Evolutionary conservation across 2,797 vertebrate genomes (phyloP), one percentile per base, ranked within the genome.

Genomic region (Protonibea diacanthus): DNA sequence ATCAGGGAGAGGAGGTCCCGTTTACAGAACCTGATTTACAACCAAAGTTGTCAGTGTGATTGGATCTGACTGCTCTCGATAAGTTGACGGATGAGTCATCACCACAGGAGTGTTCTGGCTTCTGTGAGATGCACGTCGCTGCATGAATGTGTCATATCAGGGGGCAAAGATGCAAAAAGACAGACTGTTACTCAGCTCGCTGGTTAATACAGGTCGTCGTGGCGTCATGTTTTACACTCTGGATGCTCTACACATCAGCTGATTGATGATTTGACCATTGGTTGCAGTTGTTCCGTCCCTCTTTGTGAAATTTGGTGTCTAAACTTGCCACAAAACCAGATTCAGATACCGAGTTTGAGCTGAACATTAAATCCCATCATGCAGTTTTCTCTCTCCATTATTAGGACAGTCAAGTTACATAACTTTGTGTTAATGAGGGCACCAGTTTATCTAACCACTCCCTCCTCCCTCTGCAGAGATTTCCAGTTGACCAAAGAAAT

Each of bases 401-500:
- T 53, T 53, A 13, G 33, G 33, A 42, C 42, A 42, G 42, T 13
- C 12, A 38, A 9, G 33, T 38, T 38, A 38, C 8, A 2, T 38
- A 38, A 38, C 33, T 38, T 13, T 13, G 12, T 33, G 44, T 58
- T n/a, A 13, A 1, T 2, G 10, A 13, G 40, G 2, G 42, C 5
- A n/a, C 51, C 1, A 0, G 2, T 17, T 14, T 5, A 12, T 58
- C n/a, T 64, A 33, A 71, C 53, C 11, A 9, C 21, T 14, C 23
- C 2, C 23, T 18, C 70, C 74, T 80, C 57, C 47, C 74, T 4
- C 5, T 74, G 0, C 76, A 96, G 96, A 96, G 86, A 88, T 89
- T 96, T 97, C 96, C 96, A 97, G 95, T 93, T 96, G 95, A 98
- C 97, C 97, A 99, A 99, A 99, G 98, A 98, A 97, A 99, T 99